Evolutionary conservation across 2,797 vertebrate species (phyloP).

Genomic region (Sebastiscus tertius): DNA sequence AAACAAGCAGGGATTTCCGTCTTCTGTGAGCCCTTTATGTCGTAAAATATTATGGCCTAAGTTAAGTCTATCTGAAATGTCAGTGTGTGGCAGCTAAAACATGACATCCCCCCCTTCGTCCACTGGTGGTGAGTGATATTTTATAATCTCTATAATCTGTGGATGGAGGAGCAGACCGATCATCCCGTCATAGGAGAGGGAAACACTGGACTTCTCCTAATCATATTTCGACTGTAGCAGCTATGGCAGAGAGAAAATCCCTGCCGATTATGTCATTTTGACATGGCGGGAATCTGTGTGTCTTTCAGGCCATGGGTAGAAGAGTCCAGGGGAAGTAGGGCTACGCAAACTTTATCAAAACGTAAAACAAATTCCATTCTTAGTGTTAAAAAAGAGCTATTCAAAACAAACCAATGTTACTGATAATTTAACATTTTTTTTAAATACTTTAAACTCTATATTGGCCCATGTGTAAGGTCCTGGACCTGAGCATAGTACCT

Average conservation of each 20-base stretch:
- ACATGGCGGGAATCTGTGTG: conserved; percentile 39
- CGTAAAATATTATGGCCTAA: conserved; percentile 61
- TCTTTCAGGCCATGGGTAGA: conserved; percentile 33
- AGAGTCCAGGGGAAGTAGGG: conserved; percentile 29
- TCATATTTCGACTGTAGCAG: conserved; percentile 64
- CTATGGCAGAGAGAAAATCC: conserved; percentile 64
- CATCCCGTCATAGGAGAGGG: conserved; percentile 39
- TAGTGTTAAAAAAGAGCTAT: conserved; percentile 34
- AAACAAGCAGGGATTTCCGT: conserved; percentile 49
- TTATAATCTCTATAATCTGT: conserved; percentile 62
- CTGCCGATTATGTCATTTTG: conserved; percentile 51
- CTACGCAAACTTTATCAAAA: conserved; percentile 50
- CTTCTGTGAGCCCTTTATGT: conserved; percentile 75
- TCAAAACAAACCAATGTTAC: conserved; percentile 22
- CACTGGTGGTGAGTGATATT: conserved; percentile 38
- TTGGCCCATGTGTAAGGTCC: conserved; percentile 50
- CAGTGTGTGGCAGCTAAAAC: conserved; percentile 40
- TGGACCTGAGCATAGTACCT: conserved; percentile 59
- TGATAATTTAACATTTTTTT: conserved; percentile 34
- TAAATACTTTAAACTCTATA: conserved; percentile 43
- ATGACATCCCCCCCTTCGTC: conserved; percentile 7
- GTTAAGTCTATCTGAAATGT: conserved; percentile 49
- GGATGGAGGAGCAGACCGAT: conserved; percentile 49
- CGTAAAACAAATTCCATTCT: conserved; percentile 38
- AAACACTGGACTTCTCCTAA: conserved; percentile 41